Evolutionary conservation across 2,888 invertebrate genomes (phyloP).

Genomic region (Iselma pallidipennis): DNA sequence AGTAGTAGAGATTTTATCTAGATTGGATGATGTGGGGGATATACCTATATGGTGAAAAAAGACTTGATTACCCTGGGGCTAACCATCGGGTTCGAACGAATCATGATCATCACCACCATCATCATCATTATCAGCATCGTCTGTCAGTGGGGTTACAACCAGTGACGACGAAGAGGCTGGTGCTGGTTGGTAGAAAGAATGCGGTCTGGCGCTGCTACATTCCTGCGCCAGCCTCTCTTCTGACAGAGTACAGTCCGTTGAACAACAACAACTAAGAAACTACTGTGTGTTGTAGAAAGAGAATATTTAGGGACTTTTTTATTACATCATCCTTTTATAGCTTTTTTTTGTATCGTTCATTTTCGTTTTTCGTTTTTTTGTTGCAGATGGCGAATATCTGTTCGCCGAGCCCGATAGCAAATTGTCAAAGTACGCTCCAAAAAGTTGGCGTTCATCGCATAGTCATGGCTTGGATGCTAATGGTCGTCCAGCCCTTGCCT

Average conservation of each 20-base stretch:
- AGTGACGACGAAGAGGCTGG: conserved; percentile 31
- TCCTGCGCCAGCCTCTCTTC: conserved; percentile 39
- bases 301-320: not conserved
- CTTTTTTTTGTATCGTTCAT: conserved; percentile 25
- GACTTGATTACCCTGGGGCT: not conserved
- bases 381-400: conserved; percentile 93
- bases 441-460: conserved; percentile 94
- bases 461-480: conserved; percentile 89
- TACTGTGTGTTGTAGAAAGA: not conserved
- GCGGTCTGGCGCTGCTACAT: conserved; percentile 54
- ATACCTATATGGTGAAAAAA: not conserved
- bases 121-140: not conserved
- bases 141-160: conserved; percentile 7
- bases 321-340: not conserved
- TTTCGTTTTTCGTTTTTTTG: conserved; percentile 32
- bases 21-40: not conserved
- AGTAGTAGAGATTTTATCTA: not conserved
- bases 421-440: conserved; percentile 94
- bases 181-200: conserved; percentile 30
- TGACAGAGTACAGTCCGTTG: conserved; percentile 37
- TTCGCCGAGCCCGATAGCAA: conserved; percentile 95
- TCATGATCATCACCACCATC: not conserved
- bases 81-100: no score
- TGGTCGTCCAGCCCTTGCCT: conserved; percentile 84
- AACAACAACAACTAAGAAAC: conserved; percentile 25